These are phyloP conservation scores for Trichosurus vulpecula DNA, from an alignment of 2,797 vertebrate species.

Conservation along the genomic window DNA sequence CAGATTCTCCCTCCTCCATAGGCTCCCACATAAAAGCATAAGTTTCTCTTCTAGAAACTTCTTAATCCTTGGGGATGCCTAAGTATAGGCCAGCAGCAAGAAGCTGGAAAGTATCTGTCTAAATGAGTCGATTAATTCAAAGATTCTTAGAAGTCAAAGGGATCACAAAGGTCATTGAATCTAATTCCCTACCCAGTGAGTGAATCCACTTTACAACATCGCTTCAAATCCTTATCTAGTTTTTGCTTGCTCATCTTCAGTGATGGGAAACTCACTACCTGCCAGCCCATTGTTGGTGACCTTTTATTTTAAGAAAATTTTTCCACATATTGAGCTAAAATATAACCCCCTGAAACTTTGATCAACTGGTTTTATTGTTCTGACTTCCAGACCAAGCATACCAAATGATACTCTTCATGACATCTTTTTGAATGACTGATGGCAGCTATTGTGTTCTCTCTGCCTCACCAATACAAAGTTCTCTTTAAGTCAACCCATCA, in stretches of 20 bases:
- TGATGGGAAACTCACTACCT: background rate
- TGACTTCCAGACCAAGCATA: background rate
- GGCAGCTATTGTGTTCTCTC: background rate
- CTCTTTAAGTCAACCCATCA: background rate
- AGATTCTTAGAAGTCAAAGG: background rate
- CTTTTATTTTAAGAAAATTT: constrained; percentile 57
- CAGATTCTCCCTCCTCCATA: background rate
- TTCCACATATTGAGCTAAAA: constrained; percentile 34
- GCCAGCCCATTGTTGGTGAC: background rate
- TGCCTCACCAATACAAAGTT: background rate
- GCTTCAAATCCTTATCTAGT: background rate
- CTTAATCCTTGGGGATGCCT: background rate
- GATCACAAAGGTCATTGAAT: background rate
- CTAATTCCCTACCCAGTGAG: background rate
- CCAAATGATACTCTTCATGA: background rate
- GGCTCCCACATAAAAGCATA: background rate
- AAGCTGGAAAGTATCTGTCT: background rate
- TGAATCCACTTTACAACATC: background rate
- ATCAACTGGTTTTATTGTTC: background rate
- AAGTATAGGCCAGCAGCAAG: background rate
- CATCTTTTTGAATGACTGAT: background rate
- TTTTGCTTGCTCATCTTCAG: background rate
- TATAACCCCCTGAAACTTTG: background rate
- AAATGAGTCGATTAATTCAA: background rate
- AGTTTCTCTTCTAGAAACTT: background rate